Percentiles rank a stretch among this genome's conserved stretches.
These are phyloP conservation scores for Xanthorhoe spadicearia DNA, from an alignment of 2,888 invertebrate species.

Conservation along the genomic window DNA sequence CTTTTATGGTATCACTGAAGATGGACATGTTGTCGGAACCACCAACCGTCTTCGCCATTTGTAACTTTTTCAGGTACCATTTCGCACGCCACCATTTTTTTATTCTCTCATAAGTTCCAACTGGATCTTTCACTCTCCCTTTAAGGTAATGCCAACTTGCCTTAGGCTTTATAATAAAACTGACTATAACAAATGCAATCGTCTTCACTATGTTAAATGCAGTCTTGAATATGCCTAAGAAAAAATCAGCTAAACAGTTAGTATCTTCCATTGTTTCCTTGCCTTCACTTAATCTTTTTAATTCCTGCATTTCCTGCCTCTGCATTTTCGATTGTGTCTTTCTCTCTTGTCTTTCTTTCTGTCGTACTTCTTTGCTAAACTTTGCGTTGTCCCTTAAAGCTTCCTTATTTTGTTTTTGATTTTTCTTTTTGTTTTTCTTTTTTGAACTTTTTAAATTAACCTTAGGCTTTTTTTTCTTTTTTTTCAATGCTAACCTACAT, in stretches of 20 bases:
- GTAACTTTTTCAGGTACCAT: constrained; percentile 52
- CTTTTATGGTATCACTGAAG: constrained; percentile 52
- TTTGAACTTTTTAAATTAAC: background rate
- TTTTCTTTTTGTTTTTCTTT: constrained; percentile 20
- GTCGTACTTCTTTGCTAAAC: constrained; percentile 29
- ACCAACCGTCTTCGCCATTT: constrained; percentile 49
- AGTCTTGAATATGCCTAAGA: constrained; percentile 49
- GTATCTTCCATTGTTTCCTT: constrained; percentile 45
- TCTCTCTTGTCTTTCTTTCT: constrained; percentile 41
- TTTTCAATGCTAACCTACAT: constrained; percentile 6
- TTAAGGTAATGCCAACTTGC: constrained; percentile 45
- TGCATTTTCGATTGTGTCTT: constrained; percentile 39
- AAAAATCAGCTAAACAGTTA: constrained; percentile 50
- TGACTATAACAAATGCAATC: constrained; percentile 37
- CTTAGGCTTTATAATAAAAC: constrained; percentile 50
- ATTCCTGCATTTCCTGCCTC: constrained; percentile 42
- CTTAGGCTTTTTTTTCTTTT: constrained; percentile 6
- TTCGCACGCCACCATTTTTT: constrained; percentile 40
- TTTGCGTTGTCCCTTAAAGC: constrained; percentile 22
- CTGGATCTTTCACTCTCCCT: constrained; percentile 46
- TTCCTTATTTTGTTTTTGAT: constrained; percentile 7
- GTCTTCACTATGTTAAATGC: constrained; percentile 29
- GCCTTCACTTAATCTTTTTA: constrained; percentile 40
- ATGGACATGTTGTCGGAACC: constrained; percentile 54
- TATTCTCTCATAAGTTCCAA: constrained; percentile 43